A percentile compares a stretch with the other conserved stretches of the same genome.
phyloP scores from a whole-genome alignment of 2,888 invertebrate genomes.

The Mythimna pallens region DNA sequence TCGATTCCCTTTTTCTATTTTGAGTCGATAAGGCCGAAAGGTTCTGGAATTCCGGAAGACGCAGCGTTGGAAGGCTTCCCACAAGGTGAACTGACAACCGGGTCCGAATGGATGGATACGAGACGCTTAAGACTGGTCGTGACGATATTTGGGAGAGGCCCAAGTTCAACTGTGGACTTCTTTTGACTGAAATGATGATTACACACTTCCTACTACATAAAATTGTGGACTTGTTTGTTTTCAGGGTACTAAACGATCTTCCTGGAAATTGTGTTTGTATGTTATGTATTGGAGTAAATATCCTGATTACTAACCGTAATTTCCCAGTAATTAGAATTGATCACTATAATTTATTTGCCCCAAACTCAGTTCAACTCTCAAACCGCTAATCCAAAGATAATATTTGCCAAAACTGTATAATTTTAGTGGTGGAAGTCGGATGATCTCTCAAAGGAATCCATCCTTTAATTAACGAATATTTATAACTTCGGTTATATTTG shows the following conservation, averaged over 20 bases:
- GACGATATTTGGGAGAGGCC: too few species aligned
- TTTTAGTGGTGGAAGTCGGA: conserved; percentile 8
- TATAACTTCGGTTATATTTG: conserved; percentile 19
- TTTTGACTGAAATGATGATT: too few species aligned
- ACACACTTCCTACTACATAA: neutral
- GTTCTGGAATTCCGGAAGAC: neutral
- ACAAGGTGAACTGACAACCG: too few species aligned
- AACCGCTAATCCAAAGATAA: conserved; percentile 2
- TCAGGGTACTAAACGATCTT: neutral
- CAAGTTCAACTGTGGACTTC: too few species aligned
- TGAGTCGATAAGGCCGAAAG: neutral
- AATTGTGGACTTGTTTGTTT: neutral
- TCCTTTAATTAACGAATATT: conserved; percentile 36
- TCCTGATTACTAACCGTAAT: neutral
- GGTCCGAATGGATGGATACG: too few species aligned
- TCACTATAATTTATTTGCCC: neutral
- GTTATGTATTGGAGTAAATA: neutral
- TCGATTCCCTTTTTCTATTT: neutral
- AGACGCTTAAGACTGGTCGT: too few species aligned
- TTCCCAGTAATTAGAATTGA: neutral
- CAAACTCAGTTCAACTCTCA: conserved; percentile 7
- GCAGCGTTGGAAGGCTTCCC: too few species aligned
- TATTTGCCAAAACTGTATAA: conserved; percentile 11
- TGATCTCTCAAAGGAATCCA: conserved; percentile 16
- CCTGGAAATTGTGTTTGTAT: neutral